Conservation (phyloP, 2,113 vertebrate species). For the Saccopteryx leptura region DNA sequence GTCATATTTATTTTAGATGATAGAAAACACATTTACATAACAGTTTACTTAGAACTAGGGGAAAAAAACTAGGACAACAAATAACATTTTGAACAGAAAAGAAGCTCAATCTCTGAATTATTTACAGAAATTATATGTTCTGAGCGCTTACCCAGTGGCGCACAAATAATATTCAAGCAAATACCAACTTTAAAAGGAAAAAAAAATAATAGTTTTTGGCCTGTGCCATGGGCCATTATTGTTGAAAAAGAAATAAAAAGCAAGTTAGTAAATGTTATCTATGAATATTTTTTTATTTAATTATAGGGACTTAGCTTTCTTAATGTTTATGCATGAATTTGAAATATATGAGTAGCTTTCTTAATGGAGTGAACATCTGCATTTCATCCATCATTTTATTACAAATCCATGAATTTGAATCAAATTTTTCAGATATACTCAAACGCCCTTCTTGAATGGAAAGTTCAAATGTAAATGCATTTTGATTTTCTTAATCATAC, state of each 20-base stretch:
- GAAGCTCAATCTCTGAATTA: neutral
- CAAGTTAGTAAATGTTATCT: conserved; percentile 48
- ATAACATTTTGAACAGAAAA: conserved; percentile 5
- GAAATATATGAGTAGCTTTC: neutral
- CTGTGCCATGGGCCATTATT: neutral
- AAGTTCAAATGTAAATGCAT: neutral
- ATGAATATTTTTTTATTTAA: neutral
- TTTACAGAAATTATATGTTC: neutral
- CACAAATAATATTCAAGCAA: neutral
- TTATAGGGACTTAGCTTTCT: neutral
- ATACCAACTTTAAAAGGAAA: conserved; percentile 54
- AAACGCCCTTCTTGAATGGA: neutral
- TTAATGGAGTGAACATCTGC: neutral
- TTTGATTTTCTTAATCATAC: neutral
- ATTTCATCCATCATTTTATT: neutral
- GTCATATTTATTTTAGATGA: neutral
- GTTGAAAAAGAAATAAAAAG: conserved; percentile 26
- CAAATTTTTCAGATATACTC: neutral
- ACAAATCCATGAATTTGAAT: neutral
- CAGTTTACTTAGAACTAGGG: neutral
- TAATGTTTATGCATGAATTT: neutral
- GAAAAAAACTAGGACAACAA: neutral
- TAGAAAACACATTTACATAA: neutral
- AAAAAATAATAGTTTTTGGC: neutral
- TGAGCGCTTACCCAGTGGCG: neutral